phyloP scores from a whole-genome alignment of 2,888 invertebrate genomes.

The Eupeodes latifasciatus region DNA sequence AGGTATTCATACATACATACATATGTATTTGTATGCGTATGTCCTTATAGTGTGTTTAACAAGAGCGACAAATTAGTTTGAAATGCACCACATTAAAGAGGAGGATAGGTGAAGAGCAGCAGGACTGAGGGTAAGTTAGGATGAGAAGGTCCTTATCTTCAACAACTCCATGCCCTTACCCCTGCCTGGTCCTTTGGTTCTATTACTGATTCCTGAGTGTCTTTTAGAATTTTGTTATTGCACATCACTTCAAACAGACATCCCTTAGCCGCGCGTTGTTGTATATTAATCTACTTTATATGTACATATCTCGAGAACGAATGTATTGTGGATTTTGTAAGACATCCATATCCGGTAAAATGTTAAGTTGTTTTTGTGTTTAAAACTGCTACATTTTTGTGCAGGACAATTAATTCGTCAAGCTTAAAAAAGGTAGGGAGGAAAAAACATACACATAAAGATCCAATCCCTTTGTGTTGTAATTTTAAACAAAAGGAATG shows the following conservation, averaged over 20 bases:
- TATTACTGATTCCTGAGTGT: constrained; percentile 36
- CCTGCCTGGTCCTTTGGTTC: constrained; percentile 3
- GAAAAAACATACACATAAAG: constrained; percentile 26
- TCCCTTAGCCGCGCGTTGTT: constrained; percentile 16
- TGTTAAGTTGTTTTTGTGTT: constrained; percentile 9
- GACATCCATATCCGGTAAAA: constrained; percentile 13
- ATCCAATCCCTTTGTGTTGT: constrained; percentile 53
- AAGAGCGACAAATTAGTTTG: constrained; percentile 74
- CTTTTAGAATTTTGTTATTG: constrained; percentile 43
- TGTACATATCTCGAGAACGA: constrained; percentile 28
- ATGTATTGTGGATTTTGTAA: constrained; percentile 15
- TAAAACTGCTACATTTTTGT: constrained; percentile 62
- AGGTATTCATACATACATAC: not conserved
- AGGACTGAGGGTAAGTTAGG: not conserved
- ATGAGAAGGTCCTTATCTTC: constrained; percentile 37
- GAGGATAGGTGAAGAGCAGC: not conserved
- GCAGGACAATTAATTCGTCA: constrained; percentile 75
- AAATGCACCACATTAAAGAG: constrained; percentile 61
- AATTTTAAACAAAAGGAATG: constrained; percentile 67
- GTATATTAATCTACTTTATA: constrained; percentile 19
- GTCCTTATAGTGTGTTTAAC: constrained; percentile 64
- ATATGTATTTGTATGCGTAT: constrained; percentile 14
- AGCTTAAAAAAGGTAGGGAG: constrained; percentile 15
- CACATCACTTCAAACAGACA: constrained; percentile 38
- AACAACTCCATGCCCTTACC: constrained; percentile 2